Evolutionary conservation across 2,113 vertebrate genomes (phyloP).

Genomic region (Pseudois nayaur): DNA sequence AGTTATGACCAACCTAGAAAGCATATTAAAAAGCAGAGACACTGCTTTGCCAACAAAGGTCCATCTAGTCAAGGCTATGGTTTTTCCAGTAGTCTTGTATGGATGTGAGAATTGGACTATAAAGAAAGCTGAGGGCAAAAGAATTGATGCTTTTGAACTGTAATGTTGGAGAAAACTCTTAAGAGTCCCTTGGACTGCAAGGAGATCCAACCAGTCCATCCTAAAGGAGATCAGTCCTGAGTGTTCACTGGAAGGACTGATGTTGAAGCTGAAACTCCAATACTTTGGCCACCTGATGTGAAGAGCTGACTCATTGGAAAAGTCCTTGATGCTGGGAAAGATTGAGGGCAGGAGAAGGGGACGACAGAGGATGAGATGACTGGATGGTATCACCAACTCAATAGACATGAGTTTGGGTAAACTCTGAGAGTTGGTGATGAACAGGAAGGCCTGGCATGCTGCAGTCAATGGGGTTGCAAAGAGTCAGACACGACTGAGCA

Average conservation of each 20-base stretch:
- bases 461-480: neutral
- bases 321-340: neutral
- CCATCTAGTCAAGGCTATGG: neutral
- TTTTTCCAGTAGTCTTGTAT: neutral
- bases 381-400: neutral
- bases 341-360: neutral
- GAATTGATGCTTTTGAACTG: neutral
- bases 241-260: neutral
- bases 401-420: neutral
- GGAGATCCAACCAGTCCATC: neutral
- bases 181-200: neutral
- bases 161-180: neutral
- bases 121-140: neutral
- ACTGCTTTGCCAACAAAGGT: neutral
- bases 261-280: neutral
- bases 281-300: neutral
- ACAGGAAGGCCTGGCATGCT: neutral
- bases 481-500: fast-evolving
- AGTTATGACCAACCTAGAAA: neutral
- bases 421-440: fast-evolving
- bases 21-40: neutral
- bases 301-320: neutral
- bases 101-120: neutral
- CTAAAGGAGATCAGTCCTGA: neutral
- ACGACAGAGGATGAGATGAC: neutral